These are phyloP conservation scores for Zaprionus obscuricornis DNA, from an alignment of 2,888 invertebrate genomes.

Conservation along the genomic window DNA sequence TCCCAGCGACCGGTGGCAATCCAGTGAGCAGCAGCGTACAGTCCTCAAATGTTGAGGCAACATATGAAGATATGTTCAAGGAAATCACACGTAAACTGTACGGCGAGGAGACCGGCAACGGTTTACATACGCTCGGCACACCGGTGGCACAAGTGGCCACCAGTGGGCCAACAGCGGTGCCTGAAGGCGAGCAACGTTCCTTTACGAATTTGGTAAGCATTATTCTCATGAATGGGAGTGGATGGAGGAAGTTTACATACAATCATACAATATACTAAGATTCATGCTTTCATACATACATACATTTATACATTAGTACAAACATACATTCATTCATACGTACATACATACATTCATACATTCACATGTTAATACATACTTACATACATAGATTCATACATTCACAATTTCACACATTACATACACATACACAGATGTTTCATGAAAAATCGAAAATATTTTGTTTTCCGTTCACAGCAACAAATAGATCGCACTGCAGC, in stretches of 20 bases:
- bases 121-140: constrained; percentile 83
- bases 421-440: too few species aligned
- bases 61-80: constrained; percentile 87
- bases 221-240: background rate
- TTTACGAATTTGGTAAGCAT: constrained; percentile 83
- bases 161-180: constrained; percentile 83
- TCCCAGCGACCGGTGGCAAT: constrained; percentile 75
- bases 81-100: constrained; percentile 96
- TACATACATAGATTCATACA: too few species aligned
- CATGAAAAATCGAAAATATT: too few species aligned
- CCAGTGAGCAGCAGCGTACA: constrained; percentile 61
- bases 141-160: constrained; percentile 84
- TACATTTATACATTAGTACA: too few species aligned
- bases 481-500: constrained; percentile 83
- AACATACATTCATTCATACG: too few species aligned
- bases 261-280: too few species aligned
- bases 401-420: too few species aligned
- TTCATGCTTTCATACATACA: too few species aligned
- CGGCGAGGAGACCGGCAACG: constrained; percentile 89
- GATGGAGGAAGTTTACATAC: too few species aligned
- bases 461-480: constrained; percentile 49
- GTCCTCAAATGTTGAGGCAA: constrained; percentile 84
- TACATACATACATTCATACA: too few species aligned
- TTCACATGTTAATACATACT: too few species aligned
- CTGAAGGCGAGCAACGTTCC: constrained; percentile 84